Percentiles rank a stretch among this genome's conserved stretches.
phyloP scores from a whole-genome alignment of 2,888 invertebrate species.

The Portevinia maculata region DNA sequence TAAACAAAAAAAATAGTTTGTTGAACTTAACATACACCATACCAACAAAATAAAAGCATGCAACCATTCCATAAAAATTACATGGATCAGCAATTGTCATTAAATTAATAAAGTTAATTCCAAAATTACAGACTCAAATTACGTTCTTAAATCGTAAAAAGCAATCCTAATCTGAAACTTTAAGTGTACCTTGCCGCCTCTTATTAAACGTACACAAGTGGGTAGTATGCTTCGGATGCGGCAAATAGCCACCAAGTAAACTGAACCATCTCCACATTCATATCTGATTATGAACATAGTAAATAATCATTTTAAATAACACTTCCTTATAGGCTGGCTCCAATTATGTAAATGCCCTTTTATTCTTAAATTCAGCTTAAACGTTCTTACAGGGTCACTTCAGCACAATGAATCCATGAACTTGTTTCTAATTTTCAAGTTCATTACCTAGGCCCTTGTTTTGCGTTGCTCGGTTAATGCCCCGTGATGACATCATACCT shows the following conservation, averaged over 20 bases:
- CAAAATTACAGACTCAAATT: too few relatives aligned
- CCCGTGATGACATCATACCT: slow-evolving; percentile 43
- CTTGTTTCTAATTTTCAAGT: slow-evolving; percentile 53
- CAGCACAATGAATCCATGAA: slow-evolving; percentile 38
- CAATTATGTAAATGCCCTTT: slow-evolving; percentile 2
- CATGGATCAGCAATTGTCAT: too few relatives aligned
- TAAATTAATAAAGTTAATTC: too few relatives aligned
- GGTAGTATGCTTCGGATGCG: background rate
- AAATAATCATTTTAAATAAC: slow-evolving; percentile 37
- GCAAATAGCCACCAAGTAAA: slow-evolving; percentile 2
- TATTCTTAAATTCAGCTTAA: too few relatives aligned
- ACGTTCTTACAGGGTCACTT: slow-evolving; percentile 28
- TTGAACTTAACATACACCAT: too few relatives aligned
- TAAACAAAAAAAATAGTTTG: too few relatives aligned
- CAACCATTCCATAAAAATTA: too few relatives aligned
- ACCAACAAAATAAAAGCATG: too few relatives aligned
- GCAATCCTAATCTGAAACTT: too few relatives aligned
- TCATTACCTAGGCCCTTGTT: slow-evolving; percentile 52
- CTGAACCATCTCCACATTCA: slow-evolving; percentile 5
- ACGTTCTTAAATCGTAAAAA: too few relatives aligned
- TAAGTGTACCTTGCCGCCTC: too few relatives aligned
- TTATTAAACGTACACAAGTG: too few relatives aligned
- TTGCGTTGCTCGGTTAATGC: slow-evolving; percentile 3
- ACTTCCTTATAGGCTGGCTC: background rate
- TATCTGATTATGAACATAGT: slow-evolving; percentile 28